These are phyloP conservation scores for Caenorhabditis remanei DNA, from an alignment of 1,140 invertebrate species.

Conservation along the genomic window DNA sequence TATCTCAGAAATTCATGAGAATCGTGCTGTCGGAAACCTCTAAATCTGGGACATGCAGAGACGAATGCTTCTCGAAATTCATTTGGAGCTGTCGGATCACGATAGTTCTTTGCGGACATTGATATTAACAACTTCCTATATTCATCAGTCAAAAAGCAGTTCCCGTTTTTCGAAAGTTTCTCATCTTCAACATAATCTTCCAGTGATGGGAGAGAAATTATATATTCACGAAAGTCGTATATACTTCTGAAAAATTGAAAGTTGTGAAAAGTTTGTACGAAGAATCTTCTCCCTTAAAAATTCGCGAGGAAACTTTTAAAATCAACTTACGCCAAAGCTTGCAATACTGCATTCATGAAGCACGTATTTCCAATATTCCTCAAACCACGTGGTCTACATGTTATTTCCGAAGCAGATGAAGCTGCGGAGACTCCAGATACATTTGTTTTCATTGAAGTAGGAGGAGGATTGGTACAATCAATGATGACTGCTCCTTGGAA, in stretches of 20 bases:
- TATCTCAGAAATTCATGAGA: conserved; percentile 60
- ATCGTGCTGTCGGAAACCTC: conserved; percentile 62
- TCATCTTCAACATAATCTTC: conserved; percentile 57
- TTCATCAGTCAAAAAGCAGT: conserved; percentile 4
- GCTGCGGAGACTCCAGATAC: neutral
- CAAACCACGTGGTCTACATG: conserved; percentile 30
- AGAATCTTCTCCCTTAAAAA: neutral
- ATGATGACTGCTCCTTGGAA: conserved; percentile 12
- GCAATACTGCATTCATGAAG: conserved; percentile 61
- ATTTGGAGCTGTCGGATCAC: neutral
- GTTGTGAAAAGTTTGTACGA: neutral
- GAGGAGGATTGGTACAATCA: neutral
- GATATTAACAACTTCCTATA: neutral
- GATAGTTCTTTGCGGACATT: neutral
- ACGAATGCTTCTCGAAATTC: conserved; percentile 7
- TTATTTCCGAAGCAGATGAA: neutral
- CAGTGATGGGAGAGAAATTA: conserved; percentile 56
- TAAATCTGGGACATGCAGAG: neutral
- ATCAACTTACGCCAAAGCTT: conserved; percentile 60
- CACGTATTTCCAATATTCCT: conserved; percentile 64
- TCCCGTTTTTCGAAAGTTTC: neutral
- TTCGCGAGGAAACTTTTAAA: neutral
- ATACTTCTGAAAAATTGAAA: conserved; percentile 39
- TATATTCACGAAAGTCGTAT: conserved; percentile 54
- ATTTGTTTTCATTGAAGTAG: neutral